These are phyloP conservation scores for Drosophila chauvacae DNA, from an alignment of 1,140 invertebrate genomes.

Conservation along the genomic window DNA sequence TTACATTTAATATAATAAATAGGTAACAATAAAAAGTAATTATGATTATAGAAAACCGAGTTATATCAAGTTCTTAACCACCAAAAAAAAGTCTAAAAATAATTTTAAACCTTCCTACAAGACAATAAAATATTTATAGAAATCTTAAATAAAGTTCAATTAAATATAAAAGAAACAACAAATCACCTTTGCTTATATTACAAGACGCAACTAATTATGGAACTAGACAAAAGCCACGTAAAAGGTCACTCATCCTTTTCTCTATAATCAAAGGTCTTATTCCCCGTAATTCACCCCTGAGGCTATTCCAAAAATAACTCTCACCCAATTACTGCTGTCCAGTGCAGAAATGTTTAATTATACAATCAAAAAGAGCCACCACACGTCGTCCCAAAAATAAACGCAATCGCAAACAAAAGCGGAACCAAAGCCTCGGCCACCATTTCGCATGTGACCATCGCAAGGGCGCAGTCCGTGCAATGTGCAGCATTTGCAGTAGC, in stretches of 20 bases:
- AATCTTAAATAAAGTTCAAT: not conserved
- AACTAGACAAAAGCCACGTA: not conserved
- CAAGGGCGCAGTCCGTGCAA: slow-evolving; percentile 29
- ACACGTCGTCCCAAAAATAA: slow-evolving; percentile 10
- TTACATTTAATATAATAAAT: not conserved
- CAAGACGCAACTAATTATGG: not conserved
- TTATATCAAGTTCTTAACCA: not conserved
- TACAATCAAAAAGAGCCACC: slow-evolving; percentile 1
- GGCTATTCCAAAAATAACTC: slow-evolving; percentile 7
- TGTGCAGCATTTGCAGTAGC: slow-evolving; percentile 16
- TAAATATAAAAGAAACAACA: too few relatives aligned
- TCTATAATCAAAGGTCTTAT: not conserved
- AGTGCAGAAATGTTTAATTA: slow-evolving; percentile 21
- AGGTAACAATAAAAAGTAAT: too few relatives aligned
- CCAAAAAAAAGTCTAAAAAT: not conserved
- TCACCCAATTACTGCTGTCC: slow-evolving; percentile 10
- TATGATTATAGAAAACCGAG: not conserved
- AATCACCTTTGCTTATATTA: too few relatives aligned
- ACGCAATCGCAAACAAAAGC: slow-evolving; percentile 28
- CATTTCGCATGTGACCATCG: slow-evolving; percentile 36
- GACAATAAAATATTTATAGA: not conserved
- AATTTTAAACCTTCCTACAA: too few relatives aligned
- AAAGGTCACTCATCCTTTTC: not conserved
- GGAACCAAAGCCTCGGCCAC: slow-evolving; percentile 5
- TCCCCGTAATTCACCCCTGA: not conserved